These are phyloP conservation scores for Agapornis canus DNA, from an alignment of 2,797 vertebrate species.

Conservation along the genomic window DNA sequence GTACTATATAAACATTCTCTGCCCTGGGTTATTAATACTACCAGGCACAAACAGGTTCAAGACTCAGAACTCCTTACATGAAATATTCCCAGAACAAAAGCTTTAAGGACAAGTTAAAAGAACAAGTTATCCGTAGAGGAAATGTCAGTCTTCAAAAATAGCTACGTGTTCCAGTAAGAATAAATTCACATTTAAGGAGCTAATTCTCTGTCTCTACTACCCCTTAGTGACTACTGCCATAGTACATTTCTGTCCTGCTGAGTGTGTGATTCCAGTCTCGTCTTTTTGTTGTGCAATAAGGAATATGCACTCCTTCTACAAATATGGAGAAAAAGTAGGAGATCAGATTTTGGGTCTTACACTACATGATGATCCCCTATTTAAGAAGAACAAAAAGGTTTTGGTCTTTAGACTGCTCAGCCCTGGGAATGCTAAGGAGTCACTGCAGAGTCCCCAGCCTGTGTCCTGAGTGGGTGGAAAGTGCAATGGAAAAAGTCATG, in stretches of 20 bases:
- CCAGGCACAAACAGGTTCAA: not conserved
- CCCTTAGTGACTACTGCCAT: not conserved
- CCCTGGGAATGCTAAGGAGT: not conserved
- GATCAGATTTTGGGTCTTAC: not conserved
- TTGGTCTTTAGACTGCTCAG: not conserved
- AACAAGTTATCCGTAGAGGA: not conserved
- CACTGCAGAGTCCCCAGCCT: not conserved
- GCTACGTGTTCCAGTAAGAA: not conserved
- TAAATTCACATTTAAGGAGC: not conserved
- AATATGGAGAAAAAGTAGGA: not conserved
- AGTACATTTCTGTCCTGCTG: not conserved
- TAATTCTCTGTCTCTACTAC: not conserved
- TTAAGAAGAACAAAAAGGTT: not conserved
- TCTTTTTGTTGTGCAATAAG: not conserved
- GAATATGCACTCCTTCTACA: not conserved
- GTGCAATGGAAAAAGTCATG: not conserved
- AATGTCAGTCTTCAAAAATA: not conserved
- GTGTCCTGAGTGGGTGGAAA: not conserved
- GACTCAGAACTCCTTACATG: not conserved
- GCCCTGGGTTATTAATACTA: conserved; percentile 1
- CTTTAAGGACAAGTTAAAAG: conserved; percentile 13
- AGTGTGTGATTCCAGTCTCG: not conserved
- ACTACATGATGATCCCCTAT: not conserved
- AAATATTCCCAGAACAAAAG: not conserved
- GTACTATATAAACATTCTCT: conserved; percentile 38